A percentile compares a stretch with the other conserved stretches of the same genome.
phyloP scores from a whole-genome alignment of 2,797 vertebrate genomes.

The Euthynnus affinis region DNA sequence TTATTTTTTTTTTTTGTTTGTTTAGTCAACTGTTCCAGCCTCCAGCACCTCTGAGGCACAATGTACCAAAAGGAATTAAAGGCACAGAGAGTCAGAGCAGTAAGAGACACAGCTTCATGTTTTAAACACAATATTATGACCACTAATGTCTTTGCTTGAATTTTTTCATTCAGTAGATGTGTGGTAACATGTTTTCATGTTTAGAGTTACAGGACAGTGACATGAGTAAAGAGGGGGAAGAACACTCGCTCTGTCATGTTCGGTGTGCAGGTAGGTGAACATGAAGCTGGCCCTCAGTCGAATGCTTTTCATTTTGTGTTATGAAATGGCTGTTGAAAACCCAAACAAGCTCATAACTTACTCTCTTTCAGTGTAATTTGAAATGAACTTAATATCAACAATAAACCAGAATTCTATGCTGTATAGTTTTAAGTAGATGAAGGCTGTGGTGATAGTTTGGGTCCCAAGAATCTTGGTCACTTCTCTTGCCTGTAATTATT shows the following conservation, averaged over 20 bases:
- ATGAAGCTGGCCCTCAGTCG: neutral
- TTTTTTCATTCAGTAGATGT: neutral
- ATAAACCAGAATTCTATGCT: neutral
- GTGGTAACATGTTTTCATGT: conserved; percentile 44
- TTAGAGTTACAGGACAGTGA: conserved; percentile 61
- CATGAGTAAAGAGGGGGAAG: conserved; percentile 19
- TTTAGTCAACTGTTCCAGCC: conserved; percentile 57
- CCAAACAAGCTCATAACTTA: neutral
- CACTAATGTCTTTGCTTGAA: neutral
- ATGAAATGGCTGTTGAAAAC: neutral
- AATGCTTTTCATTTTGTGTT: neutral
- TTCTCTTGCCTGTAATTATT: neutral
- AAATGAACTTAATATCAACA: conserved; percentile 2
- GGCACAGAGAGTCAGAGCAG: conserved; percentile 41
- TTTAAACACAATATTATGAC: neutral
- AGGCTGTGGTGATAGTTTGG: neutral
- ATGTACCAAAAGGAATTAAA: conserved; percentile 11
- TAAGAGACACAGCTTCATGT: conserved; percentile 20
- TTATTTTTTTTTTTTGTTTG: conserved; percentile 5
- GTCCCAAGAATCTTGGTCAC: neutral
- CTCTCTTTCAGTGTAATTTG: neutral
- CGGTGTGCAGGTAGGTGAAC: conserved; percentile 75
- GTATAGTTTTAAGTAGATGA: neutral
- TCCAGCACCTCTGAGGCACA: conserved; percentile 31
- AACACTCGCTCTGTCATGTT: conserved; percentile 11